Evolutionary conservation across 2,888 invertebrate genomes (phyloP), one percentile per base, ranked within the genome.

Genomic region (Andricus curvator): DNA sequence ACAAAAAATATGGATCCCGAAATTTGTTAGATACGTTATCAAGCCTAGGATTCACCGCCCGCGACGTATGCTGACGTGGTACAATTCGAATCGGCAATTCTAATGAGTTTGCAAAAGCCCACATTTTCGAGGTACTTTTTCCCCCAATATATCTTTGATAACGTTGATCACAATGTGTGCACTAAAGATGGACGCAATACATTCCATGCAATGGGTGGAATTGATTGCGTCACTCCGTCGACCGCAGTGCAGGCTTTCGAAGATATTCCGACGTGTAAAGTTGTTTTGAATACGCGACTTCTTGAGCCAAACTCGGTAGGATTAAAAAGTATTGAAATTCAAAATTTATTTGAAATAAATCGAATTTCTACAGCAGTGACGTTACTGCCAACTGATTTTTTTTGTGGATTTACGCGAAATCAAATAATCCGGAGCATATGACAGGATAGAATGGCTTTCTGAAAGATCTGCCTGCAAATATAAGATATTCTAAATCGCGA

Each of bases 401-500:
- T 17, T 64, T 64, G 29, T 29, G 29, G 29, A 17, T 64, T 17
- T 64, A 64, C 22, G 4, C 29, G 1, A 64, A 29, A 22, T 64
- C 64, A 1, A n/a, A 15, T 2, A 78, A 85, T 79, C 88, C 90
- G 80, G 88, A 89, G 80, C 37, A 41, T 41, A 41, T 13, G 0
- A 29, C 64, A 64, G 79, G 41, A 9, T 41, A 11, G 41, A 41
- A 41, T 11, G 11, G 41, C 8, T 41, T 41, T 11, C 83, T 90
- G 88, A 80, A 89, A 85, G 85, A 85, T 62, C 83, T 88, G 33
- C 89, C 88, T 84, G 13, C 2, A 3, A 20, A 83, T 78, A 82
- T 78, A 77, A 79, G 81, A 70, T 87, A 82, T 11, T 41, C 9
- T 11, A 85, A 81, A 79, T 85, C 86, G 70, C 83, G 77, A 78